A percentile compares a stretch with the other conserved stretches of the same genome.
Conservation (phyloP, 2,797 vertebrate species). For the Geotrypetes seraphini region DNA sequence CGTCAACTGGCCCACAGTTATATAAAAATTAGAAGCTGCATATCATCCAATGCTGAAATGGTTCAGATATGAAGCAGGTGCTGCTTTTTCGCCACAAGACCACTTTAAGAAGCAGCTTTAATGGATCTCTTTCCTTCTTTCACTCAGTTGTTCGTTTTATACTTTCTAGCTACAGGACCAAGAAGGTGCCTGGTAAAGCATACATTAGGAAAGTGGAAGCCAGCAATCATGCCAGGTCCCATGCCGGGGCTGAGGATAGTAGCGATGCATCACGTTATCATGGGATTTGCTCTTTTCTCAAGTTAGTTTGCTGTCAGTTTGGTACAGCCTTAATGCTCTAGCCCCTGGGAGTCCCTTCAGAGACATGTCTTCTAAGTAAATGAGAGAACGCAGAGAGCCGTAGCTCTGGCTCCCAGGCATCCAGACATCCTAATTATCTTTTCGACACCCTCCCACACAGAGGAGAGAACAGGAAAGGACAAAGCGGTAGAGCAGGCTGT, state of each 20-base stretch:
- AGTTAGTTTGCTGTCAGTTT: slow-evolving; percentile 50
- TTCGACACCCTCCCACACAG: slow-evolving; percentile 51
- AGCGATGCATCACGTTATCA: slow-evolving; percentile 42
- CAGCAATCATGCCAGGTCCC: slow-evolving; percentile 62
- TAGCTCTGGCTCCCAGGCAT: slow-evolving; percentile 46
- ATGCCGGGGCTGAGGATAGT: slow-evolving; percentile 46
- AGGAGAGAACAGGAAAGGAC: slow-evolving; percentile 35
- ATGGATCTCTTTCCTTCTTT: too few relatives aligned
- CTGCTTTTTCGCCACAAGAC: too few relatives aligned
- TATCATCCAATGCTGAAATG: too few relatives aligned
- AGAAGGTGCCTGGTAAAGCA: slow-evolving; percentile 40
- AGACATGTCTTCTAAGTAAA: slow-evolving; percentile 61
- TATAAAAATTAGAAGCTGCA: too few relatives aligned
- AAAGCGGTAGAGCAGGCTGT: slow-evolving; percentile 35
- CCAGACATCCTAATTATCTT: slow-evolving; percentile 66
- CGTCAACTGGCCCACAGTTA: too few relatives aligned
- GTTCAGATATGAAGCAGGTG: too few relatives aligned
- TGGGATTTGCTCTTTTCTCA: slow-evolving; percentile 45
- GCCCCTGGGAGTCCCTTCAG: slow-evolving; percentile 58
- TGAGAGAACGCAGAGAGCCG: slow-evolving; percentile 57
- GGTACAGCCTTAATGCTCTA: slow-evolving; percentile 53
- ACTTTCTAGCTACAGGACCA: slow-evolving; percentile 46
- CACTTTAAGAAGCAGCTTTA: too few relatives aligned
- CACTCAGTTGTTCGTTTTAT: too few relatives aligned
- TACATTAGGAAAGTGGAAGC: slow-evolving; percentile 34